A percentile compares a stretch with the other conserved stretches of the same genome.
These are phyloP conservation scores for Globodera rostochiensis DNA, from an alignment of 1,140 invertebrate genomes.

Conservation along the genomic window DNA sequence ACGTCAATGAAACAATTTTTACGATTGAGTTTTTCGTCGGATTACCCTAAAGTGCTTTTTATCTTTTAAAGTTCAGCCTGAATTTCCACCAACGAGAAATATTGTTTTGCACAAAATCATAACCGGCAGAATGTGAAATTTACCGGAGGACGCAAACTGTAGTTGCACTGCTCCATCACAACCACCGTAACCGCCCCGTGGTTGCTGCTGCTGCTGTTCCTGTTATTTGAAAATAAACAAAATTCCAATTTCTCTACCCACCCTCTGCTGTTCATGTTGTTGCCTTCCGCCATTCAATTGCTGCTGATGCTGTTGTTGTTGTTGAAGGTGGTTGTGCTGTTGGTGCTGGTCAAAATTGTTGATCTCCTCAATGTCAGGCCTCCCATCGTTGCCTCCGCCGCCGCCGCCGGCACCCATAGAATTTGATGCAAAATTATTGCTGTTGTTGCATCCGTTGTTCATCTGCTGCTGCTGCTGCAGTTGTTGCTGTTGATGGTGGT, in stretches of 20 bases:
- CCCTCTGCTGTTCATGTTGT: background rate
- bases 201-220: too few relatives aligned
- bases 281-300: conserved; percentile 3
- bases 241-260: background rate
- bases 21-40: too few relatives aligned
- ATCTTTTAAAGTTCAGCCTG: background rate
- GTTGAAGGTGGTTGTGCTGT: background rate
- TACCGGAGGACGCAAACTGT: too few relatives aligned
- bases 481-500: background rate
- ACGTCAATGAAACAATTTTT: background rate
- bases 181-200: too few relatives aligned
- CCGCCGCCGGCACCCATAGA: background rate
- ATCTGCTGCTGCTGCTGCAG: background rate
- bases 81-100: too few relatives aligned
- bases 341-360: too few relatives aligned
- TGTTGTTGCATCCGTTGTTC: background rate
- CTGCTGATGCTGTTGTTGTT: background rate
- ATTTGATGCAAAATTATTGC: background rate
- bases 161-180: too few relatives aligned
- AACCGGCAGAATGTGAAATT: too few relatives aligned
- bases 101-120: too few relatives aligned
- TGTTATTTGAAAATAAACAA: too few relatives aligned
- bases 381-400: too few relatives aligned
- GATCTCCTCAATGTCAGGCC: too few relatives aligned
- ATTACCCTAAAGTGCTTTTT: background rate